Base-by-base conservation (phyloP, 2,797 vertebrate genomes). In the Phoebastria nigripes region DNA sequence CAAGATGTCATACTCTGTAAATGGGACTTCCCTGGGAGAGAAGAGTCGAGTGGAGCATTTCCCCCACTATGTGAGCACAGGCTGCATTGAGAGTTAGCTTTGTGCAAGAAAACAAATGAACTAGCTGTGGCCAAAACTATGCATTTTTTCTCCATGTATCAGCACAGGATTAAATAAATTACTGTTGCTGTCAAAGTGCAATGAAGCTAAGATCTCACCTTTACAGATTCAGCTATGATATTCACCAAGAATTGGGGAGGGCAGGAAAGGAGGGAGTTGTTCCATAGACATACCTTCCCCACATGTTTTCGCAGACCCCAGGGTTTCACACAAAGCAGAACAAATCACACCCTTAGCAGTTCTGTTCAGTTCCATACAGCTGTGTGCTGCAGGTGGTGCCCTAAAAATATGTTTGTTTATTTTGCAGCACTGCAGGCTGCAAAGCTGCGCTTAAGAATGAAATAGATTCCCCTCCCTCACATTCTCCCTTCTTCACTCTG, bases 331-430 rank as follows among this genome's bases (percentile, higher is more conserved):
- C 73, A 92, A 96, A 95, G 94, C 93, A 95, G 94, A 97, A 95
- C 52, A 97, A 98, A 96, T 95, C 82, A 93, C 82, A 87, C 80
- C 80, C 82, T 93, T 92, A 82, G 67, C 84, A 89, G 85, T 93
- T 95, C 94, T 96, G 81, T 94, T 97, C 91, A 91, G 79, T 91
- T 97, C 96, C 84, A 77, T 94, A 91, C 94, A 98, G 95, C 95
- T 97, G 95, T 24, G 28, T 93, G 81, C 95, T 97, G 95, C 95
- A 97, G 95, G 96, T 96, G 95, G 93, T 95, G 67, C 82, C 95
- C 95, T 96, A 94, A 97, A 98, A 97, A 96, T 94, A 94, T 62
- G 73, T 95, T 95, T 97, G 83, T 96, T 97, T 97, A 95, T 96
- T 97, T 97, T 94, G 58, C 82, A 86, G 52, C 66, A 78, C 54